Base-by-base conservation (phyloP, 1,140 invertebrate species). In the Trigoniulus corallinus region DNA sequence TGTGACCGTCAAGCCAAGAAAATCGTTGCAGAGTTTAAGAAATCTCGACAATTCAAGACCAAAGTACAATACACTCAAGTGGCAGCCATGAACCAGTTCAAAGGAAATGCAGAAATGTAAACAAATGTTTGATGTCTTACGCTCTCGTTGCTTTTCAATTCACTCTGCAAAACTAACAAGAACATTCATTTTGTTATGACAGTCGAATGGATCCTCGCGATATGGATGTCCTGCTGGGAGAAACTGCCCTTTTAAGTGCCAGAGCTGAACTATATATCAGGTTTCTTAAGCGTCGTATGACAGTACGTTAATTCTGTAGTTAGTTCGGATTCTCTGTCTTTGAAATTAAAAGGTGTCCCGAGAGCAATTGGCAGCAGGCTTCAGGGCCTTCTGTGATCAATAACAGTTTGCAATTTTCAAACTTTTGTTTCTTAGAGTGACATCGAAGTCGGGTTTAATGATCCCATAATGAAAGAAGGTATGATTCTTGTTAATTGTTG, bases 241-340 rank as follows among this genome's bases (percentile, higher is more conserved):
- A 98, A 70, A 75, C 97, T 44, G 89, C 89, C 0, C 71, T 96
- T 20, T 81, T 96, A 64, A 91, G 93, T 69, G 81, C 86, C 1
- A 73, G 91, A 54, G 77, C 85, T 27, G 87, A 94, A 65, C 69
- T 97, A 0, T 98, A 97, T 65, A 79, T 91, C 53, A 72, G 81
- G 54, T 98, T 98, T 72, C 72, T 97, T 49, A 72, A 77, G 24
- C 73, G 86, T 54, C 74, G 88, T 61, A 68, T 88, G 15, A 73
- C 74, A 58, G 87, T 85, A 66, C 74, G 70, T 71, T 46, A 27
- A 12, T 34, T 34, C n/a, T n/a, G n/a, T n/a, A n/a, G n/a, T n/a
- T n/a, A n/a, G n/a, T n/a, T n/a, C n/a, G n/a, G n/a, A n/a, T n/a
- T n/a, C n/a, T n/a, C n/a, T n/a, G n/a, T n/a, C n/a, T n/a, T n/a